Conservation (phyloP, 2,888 invertebrate species). For the Cataglyphis altisquamis region DNA sequence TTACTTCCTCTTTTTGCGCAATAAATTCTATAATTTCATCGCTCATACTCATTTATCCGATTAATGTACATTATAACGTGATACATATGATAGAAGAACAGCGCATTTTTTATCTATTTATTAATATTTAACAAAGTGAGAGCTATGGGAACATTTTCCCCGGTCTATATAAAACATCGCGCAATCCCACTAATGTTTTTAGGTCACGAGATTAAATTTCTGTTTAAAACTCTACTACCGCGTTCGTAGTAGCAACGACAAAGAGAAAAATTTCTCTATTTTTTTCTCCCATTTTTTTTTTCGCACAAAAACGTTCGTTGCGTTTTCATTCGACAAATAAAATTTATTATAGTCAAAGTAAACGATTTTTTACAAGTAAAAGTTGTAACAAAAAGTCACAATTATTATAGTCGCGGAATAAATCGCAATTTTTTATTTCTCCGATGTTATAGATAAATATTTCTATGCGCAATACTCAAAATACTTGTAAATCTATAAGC, state of each 20-base stretch:
- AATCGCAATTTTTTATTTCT: not conserved
- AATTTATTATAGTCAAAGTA: not conserved
- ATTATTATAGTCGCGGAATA: not conserved
- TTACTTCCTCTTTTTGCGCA: not conserved
- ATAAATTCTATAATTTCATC: not conserved
- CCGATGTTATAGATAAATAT: not conserved
- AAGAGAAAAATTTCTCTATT: constrained; percentile 11
- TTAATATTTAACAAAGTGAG: constrained; percentile 26
- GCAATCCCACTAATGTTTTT: constrained; percentile 36
- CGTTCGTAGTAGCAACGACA: constrained; percentile 1
- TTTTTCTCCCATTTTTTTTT: not conserved
- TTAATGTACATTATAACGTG: not conserved
- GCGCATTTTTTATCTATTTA: constrained; percentile 34
- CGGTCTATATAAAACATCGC: not conserved
- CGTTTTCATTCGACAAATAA: not conserved
- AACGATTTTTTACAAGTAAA: not conserved
- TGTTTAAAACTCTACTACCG: constrained; percentile 12
- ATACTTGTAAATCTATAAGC: not conserved
- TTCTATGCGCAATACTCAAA: not conserved
- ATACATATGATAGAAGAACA: not conserved
- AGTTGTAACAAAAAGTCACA: not conserved
- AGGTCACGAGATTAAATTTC: constrained; percentile 38
- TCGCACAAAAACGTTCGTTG: not conserved
- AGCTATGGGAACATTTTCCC: constrained; percentile 16
- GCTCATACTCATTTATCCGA: not conserved